These are phyloP conservation scores for Drosophila pseudotakahashii DNA, from an alignment of 2,888 invertebrate genomes.

Conservation along the genomic window DNA sequence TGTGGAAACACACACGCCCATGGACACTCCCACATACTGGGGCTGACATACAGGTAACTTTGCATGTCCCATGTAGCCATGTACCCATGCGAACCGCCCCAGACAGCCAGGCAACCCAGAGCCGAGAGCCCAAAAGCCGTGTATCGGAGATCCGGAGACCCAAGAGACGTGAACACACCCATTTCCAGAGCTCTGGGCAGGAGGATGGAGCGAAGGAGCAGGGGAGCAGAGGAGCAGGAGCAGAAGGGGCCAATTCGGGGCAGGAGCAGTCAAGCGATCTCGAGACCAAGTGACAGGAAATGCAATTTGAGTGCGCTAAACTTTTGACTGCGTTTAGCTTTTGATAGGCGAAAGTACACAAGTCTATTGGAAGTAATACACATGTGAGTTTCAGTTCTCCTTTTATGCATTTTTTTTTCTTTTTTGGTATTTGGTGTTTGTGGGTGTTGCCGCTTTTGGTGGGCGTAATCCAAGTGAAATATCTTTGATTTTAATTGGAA, in stretches of 20 bases:
- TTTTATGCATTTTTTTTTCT: not conserved
- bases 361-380: slow-evolving; percentile 28
- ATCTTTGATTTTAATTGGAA: slow-evolving; percentile 58
- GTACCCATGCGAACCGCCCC: slow-evolving; percentile 28
- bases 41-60: slow-evolving; percentile 69
- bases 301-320: slow-evolving; percentile 74
- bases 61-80: slow-evolving; percentile 60
- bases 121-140: not conserved
- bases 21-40: slow-evolving; percentile 40
- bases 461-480: slow-evolving; percentile 55
- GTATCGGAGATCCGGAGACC: slow-evolving; percentile 39
- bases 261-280: slow-evolving; percentile 48
- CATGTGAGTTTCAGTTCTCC: slow-evolving; percentile 24
- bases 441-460: slow-evolving; percentile 61
- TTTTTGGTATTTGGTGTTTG: slow-evolving; percentile 20
- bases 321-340: slow-evolving; percentile 67
- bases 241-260: slow-evolving; percentile 10
- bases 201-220: not conserved
- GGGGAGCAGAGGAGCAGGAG: slow-evolving; percentile 11
- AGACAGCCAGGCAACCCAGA: slow-evolving; percentile 32
- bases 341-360: slow-evolving; percentile 72
- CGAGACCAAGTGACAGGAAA: slow-evolving; percentile 76
- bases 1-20: slow-evolving; percentile 33
- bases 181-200: slow-evolving; percentile 30
- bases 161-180: slow-evolving; percentile 63